Evolutionary conservation across 2,888 invertebrate genomes (phyloP).

Genomic region (Anoplius nigerrimus): DNA sequence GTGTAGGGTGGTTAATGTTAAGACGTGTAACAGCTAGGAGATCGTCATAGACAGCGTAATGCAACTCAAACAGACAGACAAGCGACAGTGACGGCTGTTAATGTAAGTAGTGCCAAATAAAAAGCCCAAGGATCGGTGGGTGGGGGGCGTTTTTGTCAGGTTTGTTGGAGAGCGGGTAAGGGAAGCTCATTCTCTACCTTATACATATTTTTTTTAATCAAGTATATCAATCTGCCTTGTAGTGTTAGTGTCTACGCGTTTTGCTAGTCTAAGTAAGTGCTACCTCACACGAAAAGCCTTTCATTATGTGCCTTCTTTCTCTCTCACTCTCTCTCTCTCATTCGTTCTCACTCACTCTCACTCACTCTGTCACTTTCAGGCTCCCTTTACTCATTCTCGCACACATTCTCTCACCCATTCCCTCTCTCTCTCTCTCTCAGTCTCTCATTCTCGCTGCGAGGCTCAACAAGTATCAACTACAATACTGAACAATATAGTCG

Average conservation of each 20-base stretch:
- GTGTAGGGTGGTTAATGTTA: background rate
- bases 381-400: constrained; percentile 23
- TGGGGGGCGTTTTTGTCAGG: too few species aligned
- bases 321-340: constrained; percentile 30
- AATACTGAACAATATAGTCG: constrained; percentile 47
- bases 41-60: too few species aligned
- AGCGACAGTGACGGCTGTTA: constrained; percentile 11
- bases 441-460: constrained; percentile 38
- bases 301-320: constrained; percentile 44
- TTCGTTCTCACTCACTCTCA: constrained; percentile 18
- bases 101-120: background rate
- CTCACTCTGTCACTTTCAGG: too few species aligned
- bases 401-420: constrained; percentile 21
- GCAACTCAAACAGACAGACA: background rate
- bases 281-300: constrained; percentile 55
- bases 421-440: constrained; percentile 9
- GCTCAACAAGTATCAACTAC: constrained; percentile 46
- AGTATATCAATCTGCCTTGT: background rate
- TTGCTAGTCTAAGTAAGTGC: constrained; percentile 54
- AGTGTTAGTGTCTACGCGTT: constrained; percentile 54
- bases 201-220: constrained; percentile 9
- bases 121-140: background rate
- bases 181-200: constrained; percentile 48
- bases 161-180: constrained; percentile 36
- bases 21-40: too few species aligned